Conservation (phyloP, 2,113 vertebrate species). For the Craseonycteris thonglongyai region DNA sequence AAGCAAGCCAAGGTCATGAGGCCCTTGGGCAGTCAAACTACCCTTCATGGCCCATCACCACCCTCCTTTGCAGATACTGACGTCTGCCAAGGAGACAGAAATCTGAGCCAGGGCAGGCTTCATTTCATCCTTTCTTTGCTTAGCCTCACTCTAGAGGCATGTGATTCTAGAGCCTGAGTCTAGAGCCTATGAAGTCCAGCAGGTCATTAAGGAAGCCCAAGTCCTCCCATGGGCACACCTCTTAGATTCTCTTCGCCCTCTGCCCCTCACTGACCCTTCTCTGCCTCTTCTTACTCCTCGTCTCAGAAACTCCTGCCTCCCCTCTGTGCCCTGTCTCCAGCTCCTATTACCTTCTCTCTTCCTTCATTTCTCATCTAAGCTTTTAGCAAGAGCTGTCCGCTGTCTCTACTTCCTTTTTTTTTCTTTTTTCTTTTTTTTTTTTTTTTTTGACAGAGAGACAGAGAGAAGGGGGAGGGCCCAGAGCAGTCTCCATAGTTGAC, state of each 20-base stretch:
- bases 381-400: background rate
- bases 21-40: background rate
- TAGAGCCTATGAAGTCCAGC: background rate
- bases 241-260: background rate
- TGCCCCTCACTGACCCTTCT: background rate
- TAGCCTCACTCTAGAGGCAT: background rate
- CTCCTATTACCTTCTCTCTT: background rate
- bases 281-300: background rate
- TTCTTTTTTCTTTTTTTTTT: no score
- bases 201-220: background rate
- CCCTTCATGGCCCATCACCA: background rate
- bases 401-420: background rate
- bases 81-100: background rate
- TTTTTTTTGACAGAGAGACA: no score
- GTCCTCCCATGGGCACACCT: background rate
- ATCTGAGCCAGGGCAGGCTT: background rate
- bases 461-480: no score
- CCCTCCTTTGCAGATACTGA: background rate
- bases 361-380: background rate
- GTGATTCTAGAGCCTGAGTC: background rate
- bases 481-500: no score
- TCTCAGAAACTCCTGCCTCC: background rate
- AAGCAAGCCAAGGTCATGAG: constrained; percentile 50
- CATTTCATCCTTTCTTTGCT: background rate
- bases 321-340: background rate